These are phyloP conservation scores for Tachuris rubrigastra DNA, from an alignment of 2,113 vertebrate genomes.

Conservation along the genomic window DNA sequence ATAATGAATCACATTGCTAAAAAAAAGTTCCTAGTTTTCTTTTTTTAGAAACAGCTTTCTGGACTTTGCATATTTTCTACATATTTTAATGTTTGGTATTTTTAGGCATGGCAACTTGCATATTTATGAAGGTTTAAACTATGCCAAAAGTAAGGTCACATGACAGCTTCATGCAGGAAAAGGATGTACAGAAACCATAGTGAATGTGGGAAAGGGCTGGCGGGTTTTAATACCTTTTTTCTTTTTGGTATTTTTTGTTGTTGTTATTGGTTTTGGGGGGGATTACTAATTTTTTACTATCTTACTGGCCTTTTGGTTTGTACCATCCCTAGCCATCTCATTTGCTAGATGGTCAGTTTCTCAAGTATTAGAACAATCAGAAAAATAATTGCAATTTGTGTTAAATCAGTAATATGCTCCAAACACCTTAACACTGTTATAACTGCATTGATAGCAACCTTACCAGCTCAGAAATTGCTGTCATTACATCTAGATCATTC, in stretches of 20 bases:
- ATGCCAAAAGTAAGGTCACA: background rate
- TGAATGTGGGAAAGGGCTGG: background rate
- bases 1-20: background rate
- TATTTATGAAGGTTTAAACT: background rate
- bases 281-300: background rate
- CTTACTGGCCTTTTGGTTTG: background rate
- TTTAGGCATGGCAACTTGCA: background rate
- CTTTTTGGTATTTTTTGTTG: background rate
- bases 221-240: background rate
- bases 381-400: background rate
- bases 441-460: background rate
- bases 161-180: background rate
- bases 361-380: background rate
- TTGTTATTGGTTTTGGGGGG: background rate
- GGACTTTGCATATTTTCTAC: background rate
- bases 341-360: background rate
- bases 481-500: background rate
- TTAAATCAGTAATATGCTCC: background rate
- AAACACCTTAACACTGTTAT: background rate
- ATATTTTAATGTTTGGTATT: background rate
- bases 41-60: background rate
- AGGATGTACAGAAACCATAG: background rate
- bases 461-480: background rate
- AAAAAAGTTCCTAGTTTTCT: background rate
- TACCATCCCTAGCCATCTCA: background rate